These are phyloP conservation scores for Sinocyclocheilus anshuiensis DNA, from an alignment of 2,113 vertebrate species.

Conservation along the genomic window DNA sequence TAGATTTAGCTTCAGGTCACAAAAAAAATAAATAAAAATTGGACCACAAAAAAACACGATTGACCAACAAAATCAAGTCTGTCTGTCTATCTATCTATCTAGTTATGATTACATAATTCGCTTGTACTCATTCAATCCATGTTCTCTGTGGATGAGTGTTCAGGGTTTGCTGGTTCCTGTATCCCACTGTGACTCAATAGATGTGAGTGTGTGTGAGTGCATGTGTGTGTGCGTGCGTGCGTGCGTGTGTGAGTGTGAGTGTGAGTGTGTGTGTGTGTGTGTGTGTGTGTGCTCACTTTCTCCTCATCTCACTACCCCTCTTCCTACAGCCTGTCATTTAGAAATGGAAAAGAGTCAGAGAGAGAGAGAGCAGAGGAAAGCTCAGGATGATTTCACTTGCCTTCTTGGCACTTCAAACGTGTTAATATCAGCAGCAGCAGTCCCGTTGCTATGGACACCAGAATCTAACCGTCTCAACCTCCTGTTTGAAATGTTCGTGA, in stretches of 20 bases:
- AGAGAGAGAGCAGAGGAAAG: background rate
- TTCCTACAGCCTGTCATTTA: conserved; percentile 24
- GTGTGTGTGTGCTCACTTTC: conserved; percentile 4
- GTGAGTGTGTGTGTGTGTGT: too few relatives aligned
- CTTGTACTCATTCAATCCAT: background rate
- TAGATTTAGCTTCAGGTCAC: too few relatives aligned
- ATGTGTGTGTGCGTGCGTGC: too few relatives aligned
- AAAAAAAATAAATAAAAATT: too few relatives aligned
- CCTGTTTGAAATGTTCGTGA: conserved; percentile 36
- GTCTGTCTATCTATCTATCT: background rate
- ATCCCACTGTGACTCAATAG: background rate
- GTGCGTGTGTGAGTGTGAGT: too few relatives aligned
- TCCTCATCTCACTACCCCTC: conserved; percentile 40
- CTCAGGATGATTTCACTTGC: background rate
- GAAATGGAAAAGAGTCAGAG: background rate
- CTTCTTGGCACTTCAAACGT: conserved; percentile 36
- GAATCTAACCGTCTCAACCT: conserved; percentile 35
- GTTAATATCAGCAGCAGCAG: conserved; percentile 50
- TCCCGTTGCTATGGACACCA: conserved; percentile 41
- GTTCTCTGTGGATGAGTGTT: conserved; percentile 1
- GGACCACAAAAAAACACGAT: too few relatives aligned
- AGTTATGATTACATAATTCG: background rate
- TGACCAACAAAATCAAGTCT: too few relatives aligned
- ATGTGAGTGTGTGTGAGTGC: too few relatives aligned
- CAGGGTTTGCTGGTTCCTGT: background rate